Conservation (phyloP, 2,113 vertebrate species). For the Oplegnathus fasciatus region DNA sequence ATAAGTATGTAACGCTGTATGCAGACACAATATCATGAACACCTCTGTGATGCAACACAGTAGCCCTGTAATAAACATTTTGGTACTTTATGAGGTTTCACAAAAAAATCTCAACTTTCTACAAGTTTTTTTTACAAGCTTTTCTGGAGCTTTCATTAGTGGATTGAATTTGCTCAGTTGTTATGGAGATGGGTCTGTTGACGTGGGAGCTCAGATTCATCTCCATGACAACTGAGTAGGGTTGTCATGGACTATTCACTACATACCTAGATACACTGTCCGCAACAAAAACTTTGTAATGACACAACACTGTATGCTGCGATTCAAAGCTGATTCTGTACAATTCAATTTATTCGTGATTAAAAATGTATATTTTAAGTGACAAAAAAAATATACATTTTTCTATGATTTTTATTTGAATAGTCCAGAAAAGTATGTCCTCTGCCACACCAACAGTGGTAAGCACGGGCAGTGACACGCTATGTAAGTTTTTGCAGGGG, state of each 20-base stretch:
- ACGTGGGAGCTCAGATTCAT: constrained; percentile 5
- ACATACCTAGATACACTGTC: not conserved
- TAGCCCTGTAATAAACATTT: not conserved
- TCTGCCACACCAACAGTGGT: too few relatives aligned
- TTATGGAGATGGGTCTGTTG: constrained; percentile 2
- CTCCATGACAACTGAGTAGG: not conserved
- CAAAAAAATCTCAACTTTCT: too few relatives aligned
- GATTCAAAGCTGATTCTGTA: too few relatives aligned
- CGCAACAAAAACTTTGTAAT: not conserved
- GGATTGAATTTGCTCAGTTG: not conserved
- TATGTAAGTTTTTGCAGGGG: not conserved
- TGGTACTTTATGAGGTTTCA: too few relatives aligned
- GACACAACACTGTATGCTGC: too few relatives aligned
- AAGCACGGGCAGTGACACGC: not conserved
- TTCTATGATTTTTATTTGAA: not conserved
- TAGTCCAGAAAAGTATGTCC: not conserved
- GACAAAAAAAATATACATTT: not conserved
- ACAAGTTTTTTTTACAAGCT: too few relatives aligned
- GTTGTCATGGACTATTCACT: not conserved
- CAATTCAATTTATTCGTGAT: not conserved
- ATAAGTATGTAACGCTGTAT: too few relatives aligned
- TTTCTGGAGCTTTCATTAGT: not conserved
- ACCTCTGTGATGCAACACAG: not conserved
- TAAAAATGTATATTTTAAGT: not conserved
- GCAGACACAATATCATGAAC: not conserved